Evolutionary conservation across 2,113 vertebrate genomes (phyloP), one percentile per base, ranked within the genome.

Genomic region (Perccottus glenii): DNA sequence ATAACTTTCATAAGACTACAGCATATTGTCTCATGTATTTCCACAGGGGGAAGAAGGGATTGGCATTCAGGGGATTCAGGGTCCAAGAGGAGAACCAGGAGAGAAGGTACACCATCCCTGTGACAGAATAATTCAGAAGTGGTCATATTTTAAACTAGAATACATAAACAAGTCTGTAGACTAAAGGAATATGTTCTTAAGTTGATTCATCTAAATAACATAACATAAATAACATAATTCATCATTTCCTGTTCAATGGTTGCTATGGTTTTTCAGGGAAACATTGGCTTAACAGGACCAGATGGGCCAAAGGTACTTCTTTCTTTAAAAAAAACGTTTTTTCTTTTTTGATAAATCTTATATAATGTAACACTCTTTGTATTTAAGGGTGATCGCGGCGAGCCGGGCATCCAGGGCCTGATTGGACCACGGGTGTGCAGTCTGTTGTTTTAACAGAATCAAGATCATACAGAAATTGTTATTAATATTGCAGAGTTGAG

Each of bases 21-120:
- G 4, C 38, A 40, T 40, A 6, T 2, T 40, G 9, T 50, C 5
- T 35, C 3, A 5, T 55, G 1, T 43, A 14, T 6, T 75, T 58
- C 71, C 85, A 55, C 79, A 95, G 95, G 95, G 95, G 9, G 78
- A 87, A 48, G 79, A 90, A n/a, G 95, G 94, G 35, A 69, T 90
- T 14, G 93, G 94, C 7, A 73, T 92, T 66, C 91, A 92, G 4
- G 94, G 94, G 61, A 10, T 84, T 32, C 89, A 88, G 60, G 94
- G 94, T 9, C 11, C 44, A 8, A 91, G 82, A 44, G 93, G 94
- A 19, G 83, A 89, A 14, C 65, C 78, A 38, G 95, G 95, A 82
- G 83, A 93, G 70, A 94, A 94, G 93, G 94, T 95, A 66, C 40
- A 16, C 8, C 6, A 32, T 5, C 27, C 19, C n/a, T 40, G 10